These are phyloP conservation scores for Motacilla tschutschensis DNA, from an alignment of 2,113 vertebrate genomes.

Conservation along the genomic window DNA sequence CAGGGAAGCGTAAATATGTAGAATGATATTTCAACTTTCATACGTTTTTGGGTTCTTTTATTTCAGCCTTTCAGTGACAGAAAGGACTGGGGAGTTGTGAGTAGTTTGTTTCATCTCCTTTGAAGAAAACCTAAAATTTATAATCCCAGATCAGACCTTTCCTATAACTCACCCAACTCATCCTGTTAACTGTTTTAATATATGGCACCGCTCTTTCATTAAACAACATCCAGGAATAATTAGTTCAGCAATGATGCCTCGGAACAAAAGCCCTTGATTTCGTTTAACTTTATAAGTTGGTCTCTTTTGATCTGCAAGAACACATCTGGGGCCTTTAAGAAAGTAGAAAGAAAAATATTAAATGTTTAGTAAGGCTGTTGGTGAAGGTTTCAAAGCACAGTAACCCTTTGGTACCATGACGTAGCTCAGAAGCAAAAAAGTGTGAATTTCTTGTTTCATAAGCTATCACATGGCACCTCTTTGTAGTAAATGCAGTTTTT, in stretches of 20 bases:
- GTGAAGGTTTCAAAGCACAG: constrained; percentile 60
- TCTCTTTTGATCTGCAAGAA: constrained; percentile 79
- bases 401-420: constrained; percentile 74
- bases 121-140: constrained; percentile 80
- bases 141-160: constrained; percentile 75
- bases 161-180: constrained; percentile 77
- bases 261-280: constrained; percentile 82
- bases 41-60: constrained; percentile 51
- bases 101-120: constrained; percentile 76
- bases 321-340: constrained; percentile 83
- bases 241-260: constrained; percentile 80
- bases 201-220: constrained; percentile 79
- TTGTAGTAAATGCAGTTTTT: not conserved
- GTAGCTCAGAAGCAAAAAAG: not conserved
- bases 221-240: constrained; percentile 84
- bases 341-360: constrained; percentile 81
- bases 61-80: constrained; percentile 66
- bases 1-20: constrained; percentile 31
- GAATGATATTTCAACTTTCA: constrained; percentile 59
- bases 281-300: constrained; percentile 79
- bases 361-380: constrained; percentile 61
- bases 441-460: not conserved
- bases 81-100: constrained; percentile 68
- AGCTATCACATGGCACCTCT: not conserved
- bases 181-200: constrained; percentile 77